Evolutionary conservation across 2,888 invertebrate genomes (phyloP).

Genomic region (Cheilosia grossa): DNA sequence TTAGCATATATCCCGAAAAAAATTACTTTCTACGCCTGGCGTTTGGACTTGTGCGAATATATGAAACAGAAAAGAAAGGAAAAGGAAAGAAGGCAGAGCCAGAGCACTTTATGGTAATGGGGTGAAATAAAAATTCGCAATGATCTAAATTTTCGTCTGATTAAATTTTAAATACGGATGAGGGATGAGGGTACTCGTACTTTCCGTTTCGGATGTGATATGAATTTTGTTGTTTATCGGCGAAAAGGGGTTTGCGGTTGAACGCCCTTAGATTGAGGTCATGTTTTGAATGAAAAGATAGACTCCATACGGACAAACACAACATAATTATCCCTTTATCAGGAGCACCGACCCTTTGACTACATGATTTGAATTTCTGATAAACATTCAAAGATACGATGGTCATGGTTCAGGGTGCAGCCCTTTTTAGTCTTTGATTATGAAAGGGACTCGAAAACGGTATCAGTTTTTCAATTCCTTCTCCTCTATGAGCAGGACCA

Average conservation of each 20-base stretch:
- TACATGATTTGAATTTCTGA: background rate
- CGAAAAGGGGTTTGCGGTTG: slow-evolving; percentile 1
- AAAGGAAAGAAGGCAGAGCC: background rate
- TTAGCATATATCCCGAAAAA: too few species aligned
- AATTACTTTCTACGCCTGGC: background rate
- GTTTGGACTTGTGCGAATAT: slow-evolving; percentile 14
- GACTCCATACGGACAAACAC: background rate
- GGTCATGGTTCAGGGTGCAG: too few species aligned
- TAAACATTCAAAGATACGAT: background rate
- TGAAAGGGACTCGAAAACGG: too few species aligned
- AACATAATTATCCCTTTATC: background rate
- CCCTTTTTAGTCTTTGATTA: too few species aligned
- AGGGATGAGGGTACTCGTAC: background rate
- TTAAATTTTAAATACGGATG: slow-evolving; percentile 37
- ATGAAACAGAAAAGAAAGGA: background rate
- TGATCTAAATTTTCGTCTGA: slow-evolving; percentile 44
- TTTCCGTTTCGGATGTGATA: slow-evolving; percentile 39
- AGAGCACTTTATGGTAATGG: slow-evolving; percentile 39
- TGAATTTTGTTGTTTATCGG: slow-evolving; percentile 20
- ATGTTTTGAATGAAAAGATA: slow-evolving; percentile 23
- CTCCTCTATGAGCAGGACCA: too few species aligned
- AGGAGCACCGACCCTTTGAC: background rate
- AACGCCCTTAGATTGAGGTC: slow-evolving; percentile 2
- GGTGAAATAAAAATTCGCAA: slow-evolving; percentile 39
- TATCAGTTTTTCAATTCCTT: too few species aligned